Conservation (phyloP, 2,797 vertebrate genomes). For the Tokudaia tokunoshimensis region DNA sequence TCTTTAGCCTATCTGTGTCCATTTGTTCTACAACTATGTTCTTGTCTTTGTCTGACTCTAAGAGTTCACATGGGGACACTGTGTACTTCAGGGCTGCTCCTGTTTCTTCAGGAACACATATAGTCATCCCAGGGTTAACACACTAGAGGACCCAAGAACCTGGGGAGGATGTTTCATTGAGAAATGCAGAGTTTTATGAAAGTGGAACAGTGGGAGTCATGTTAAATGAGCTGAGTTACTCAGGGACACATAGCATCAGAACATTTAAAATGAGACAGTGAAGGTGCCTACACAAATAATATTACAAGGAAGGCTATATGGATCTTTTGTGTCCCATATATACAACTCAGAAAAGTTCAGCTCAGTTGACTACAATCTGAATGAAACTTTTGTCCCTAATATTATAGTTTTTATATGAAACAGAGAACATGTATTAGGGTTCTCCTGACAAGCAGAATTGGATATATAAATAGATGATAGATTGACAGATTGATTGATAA, state of each 20-base stretch:
- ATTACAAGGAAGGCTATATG: neutral
- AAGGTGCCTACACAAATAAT: neutral
- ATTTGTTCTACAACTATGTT: neutral
- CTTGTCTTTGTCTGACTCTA: neutral
- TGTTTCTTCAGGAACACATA: neutral
- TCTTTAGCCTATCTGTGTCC: too few species aligned
- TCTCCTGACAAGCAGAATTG: neutral
- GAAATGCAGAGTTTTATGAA: neutral
- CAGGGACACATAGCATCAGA: neutral
- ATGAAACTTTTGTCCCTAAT: neutral
- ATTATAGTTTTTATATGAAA: neutral
- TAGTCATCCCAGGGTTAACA: neutral
- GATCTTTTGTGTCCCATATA: too few species aligned
- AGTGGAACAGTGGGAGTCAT: neutral
- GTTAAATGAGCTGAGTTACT: neutral
- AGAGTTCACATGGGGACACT: neutral
- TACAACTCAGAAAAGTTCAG: neutral
- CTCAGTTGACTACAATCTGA: too few species aligned
- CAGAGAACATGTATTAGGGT: neutral
- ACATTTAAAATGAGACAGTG: too few species aligned
- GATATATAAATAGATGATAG: neutral
- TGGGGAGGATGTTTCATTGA: neutral
- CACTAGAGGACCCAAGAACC: rapidly evolving
- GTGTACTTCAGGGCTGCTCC: rapidly evolving
- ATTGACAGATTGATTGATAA: neutral